Evolutionary conservation across 2,888 invertebrate species (phyloP), one percentile per base, ranked within the genome.

Genomic region (Teinopalpus imperialis): DNA sequence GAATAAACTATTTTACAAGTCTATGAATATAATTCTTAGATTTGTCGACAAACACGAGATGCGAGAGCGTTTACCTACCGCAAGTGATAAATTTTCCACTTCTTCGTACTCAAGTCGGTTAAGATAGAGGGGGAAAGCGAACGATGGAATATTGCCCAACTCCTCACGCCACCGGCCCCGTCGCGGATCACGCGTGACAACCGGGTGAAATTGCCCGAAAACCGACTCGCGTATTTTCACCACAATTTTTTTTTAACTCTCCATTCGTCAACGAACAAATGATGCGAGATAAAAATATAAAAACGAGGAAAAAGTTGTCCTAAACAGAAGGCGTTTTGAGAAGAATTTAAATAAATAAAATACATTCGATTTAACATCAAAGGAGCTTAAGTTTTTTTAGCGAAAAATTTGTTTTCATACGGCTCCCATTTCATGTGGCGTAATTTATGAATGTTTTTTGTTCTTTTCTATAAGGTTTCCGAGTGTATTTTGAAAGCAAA

Each of bases 191-290:
- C 9, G 42, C 53, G 52, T 59, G 57, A 59, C 60, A 61, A 55
- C 61, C 56, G 52, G 42, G 61, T 60, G 61, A 62, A 69, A 66
- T 63, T 59, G 61, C 54, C 53, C 64, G 64, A 57, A 46, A 61
- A 57, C 46, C 52, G 49, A 56, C 59, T 53, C 44, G 40, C 34
- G 40, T n/a, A n/a, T n/a, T n/a, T n/a, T n/a, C n/a, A n/a, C n/a
- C n/a, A n/a, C n/a, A n/a, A n/a, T n/a, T 32, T 31, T 42, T 27
- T 35, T 29, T 26, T 18, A 12, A 6, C 8, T 9, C 21, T 27
- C 10, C 32, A 34, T 18, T 34, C 35, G 34, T 34, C 35, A 29
- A 14, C 21, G 27, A 43, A 35, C 20, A 34, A 43, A 43, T 29
- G 35, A 35, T 29, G 14, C 29, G 35, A 10, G 26, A 43, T 43